Evolutionary conservation across 2,113 vertebrate species (phyloP).

Genomic region (Amazona vittata): DNA sequence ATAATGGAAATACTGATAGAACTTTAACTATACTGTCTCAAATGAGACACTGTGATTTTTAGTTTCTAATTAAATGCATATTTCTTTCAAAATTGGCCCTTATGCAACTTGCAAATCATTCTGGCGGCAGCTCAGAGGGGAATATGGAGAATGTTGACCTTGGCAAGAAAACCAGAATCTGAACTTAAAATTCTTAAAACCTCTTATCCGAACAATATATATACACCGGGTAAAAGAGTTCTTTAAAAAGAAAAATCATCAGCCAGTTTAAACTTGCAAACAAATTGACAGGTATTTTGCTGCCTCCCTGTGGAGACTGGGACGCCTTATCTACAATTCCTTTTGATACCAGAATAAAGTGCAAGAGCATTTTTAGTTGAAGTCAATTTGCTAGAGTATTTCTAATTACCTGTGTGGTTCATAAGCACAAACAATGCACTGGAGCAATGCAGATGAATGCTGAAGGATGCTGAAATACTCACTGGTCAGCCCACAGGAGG

Average conservation of each 20-base stretch:
- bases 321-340: background rate
- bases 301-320: conserved; percentile 69
- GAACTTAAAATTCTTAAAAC: conserved; percentile 39
- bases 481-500: background rate
- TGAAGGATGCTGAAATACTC: background rate
- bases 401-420: background rate
- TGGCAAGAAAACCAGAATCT: conserved; percentile 25
- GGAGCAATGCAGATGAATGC: background rate
- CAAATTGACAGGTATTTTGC: conserved; percentile 43
- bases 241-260: background rate
- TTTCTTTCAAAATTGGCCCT: conserved; percentile 45
- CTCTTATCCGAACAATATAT: background rate
- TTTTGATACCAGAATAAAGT: background rate
- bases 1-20: conserved; percentile 35
- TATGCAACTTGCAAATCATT: conserved; percentile 49
- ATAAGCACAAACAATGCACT: background rate
- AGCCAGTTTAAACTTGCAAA: background rate
- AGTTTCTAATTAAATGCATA: conserved; percentile 56
- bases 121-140: conserved; percentile 24
- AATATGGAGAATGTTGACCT: conserved; percentile 40
- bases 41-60: conserved; percentile 18
- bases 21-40: background rate
- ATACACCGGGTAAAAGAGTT: background rate
- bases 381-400: background rate
- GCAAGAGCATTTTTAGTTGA: background rate